Conservation (phyloP, 2,797 vertebrate genomes). For the Scomberomorus guttatus region DNA sequence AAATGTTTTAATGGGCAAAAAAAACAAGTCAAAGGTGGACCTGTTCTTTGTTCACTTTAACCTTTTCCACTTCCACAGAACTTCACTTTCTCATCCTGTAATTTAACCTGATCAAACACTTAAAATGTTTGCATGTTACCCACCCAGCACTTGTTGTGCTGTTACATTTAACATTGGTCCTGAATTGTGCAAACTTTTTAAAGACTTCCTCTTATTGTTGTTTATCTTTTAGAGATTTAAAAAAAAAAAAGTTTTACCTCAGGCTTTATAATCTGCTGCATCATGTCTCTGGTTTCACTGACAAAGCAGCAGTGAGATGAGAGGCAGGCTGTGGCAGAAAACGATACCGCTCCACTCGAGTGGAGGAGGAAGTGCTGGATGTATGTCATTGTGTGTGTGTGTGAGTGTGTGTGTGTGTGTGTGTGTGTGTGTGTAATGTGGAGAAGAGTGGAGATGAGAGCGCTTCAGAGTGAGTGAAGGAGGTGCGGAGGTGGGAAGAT, state of each 20-base stretch:
- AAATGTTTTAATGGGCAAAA: not conserved
- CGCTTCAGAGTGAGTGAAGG: constrained; percentile 29
- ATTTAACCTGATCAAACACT: constrained; percentile 6
- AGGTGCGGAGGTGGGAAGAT: not conserved
- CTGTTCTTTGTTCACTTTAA: not conserved
- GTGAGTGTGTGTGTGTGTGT: constrained; percentile 18
- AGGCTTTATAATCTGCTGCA: constrained; percentile 21
- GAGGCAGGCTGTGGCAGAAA: constrained; percentile 47
- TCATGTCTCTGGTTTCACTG: constrained; percentile 59
- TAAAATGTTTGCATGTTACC: not conserved
- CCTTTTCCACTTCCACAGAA: not conserved
- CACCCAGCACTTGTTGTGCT: too few species aligned
- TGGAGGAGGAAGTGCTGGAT: constrained; percentile 53
- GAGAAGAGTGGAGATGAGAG: constrained; percentile 42
- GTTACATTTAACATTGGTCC: not conserved
- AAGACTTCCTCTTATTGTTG: not conserved
- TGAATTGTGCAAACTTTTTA: not conserved
- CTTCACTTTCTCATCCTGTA: not conserved
- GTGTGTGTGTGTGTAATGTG: constrained; percentile 44
- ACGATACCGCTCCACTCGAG: constrained; percentile 43
- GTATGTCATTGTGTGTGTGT: constrained; percentile 36
- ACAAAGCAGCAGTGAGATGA: constrained; percentile 52
- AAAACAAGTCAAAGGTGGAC: not conserved
- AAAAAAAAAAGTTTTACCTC: too few species aligned
- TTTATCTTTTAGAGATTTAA: not conserved